These are phyloP conservation scores for Mormyrus proboscirostris DNA, from an alignment of 2,797 vertebrate genomes.

Conservation along the genomic window DNA sequence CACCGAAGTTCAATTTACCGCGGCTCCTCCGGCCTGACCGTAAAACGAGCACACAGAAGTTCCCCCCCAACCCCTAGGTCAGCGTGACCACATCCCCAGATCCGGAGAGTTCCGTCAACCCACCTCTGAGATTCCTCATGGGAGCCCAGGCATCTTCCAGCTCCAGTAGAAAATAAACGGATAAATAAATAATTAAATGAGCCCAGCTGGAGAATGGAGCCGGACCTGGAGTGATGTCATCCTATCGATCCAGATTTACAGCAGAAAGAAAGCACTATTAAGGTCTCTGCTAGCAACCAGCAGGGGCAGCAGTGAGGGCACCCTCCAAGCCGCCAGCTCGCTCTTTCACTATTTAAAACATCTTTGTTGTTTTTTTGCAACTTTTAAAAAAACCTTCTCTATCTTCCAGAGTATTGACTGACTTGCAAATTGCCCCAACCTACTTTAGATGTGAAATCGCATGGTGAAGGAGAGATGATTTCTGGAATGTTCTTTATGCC, in stretches of 20 bases:
- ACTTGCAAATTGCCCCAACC: not conserved
- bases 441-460: not conserved
- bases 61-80: not conserved
- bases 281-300: not conserved
- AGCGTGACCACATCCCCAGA: not conserved
- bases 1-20: not conserved
- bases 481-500: not conserved
- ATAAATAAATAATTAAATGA: not conserved
- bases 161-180: not conserved
- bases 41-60: not conserved
- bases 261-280: not conserved
- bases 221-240: not conserved
- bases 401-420: not conserved
- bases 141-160: not conserved
- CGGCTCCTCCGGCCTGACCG: not conserved
- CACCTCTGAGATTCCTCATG: not conserved
- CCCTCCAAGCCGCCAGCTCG: not conserved
- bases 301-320: not conserved
- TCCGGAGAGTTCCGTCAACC: not conserved
- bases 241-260: conserved; percentile 11
- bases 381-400: not conserved
- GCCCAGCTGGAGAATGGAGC: not conserved
- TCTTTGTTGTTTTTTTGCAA: not conserved
- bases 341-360: not conserved
- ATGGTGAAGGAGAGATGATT: not conserved